Percentiles rank a stretch among this genome's conserved stretches.
phyloP scores from a whole-genome alignment of 2,888 invertebrate species.

The Ctena decussata region DNA sequence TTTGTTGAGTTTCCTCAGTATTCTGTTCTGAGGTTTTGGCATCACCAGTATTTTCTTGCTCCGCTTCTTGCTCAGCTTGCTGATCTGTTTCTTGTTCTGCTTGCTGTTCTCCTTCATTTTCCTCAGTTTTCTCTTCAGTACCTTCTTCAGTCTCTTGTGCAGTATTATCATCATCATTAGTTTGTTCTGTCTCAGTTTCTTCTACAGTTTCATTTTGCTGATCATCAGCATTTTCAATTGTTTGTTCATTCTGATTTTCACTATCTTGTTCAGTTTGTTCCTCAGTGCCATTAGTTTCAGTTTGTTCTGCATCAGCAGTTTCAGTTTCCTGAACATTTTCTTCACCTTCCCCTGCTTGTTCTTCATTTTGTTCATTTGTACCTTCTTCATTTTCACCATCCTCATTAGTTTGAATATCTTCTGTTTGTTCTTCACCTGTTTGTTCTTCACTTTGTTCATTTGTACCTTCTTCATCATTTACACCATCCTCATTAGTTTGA shows the following conservation, averaged over 20 bases:
- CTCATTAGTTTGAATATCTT: not conserved
- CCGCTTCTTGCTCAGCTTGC: not conserved
- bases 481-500: not conserved
- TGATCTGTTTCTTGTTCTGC: not conserved
- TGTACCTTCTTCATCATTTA: not conserved
- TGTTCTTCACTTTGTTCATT: not conserved
- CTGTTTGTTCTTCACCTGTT: not conserved
- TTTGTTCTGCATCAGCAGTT: too few relatives aligned
- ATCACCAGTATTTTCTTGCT: constrained; percentile 10
- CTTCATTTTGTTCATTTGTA: constrained; percentile 60
- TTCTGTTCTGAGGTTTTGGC: not conserved
- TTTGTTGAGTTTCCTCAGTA: not conserved
- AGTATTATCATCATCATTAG: not conserved
- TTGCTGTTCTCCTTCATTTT: not conserved
- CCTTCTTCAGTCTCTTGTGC: not conserved
- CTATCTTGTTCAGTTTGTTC: too few relatives aligned
- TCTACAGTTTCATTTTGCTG: too few relatives aligned
- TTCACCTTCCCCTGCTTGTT: constrained; percentile 38
- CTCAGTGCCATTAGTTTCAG: too few relatives aligned
- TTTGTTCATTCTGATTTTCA: too few relatives aligned
- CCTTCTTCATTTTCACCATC: constrained; percentile 70
- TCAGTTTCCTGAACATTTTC: too few relatives aligned
- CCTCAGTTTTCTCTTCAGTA: not conserved
- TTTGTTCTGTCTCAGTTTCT: not conserved
- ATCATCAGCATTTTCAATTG: too few relatives aligned